Base-by-base conservation (phyloP, 2,888 invertebrate species). In the Eurytoma californica region DNA sequence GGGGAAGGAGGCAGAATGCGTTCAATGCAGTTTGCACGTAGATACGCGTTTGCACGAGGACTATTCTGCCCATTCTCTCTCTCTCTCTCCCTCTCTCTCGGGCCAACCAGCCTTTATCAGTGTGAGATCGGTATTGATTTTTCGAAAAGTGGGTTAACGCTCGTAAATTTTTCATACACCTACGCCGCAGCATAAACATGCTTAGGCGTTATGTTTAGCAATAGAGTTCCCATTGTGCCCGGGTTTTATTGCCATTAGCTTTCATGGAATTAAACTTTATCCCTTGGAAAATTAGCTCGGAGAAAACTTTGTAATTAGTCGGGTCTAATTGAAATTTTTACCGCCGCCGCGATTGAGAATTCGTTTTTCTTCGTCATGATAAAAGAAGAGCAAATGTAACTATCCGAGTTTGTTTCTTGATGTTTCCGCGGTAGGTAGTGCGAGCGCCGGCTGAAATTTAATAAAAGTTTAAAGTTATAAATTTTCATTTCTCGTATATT, bases 241-340 rank as follows among this genome's bases (percentile, higher is more conserved):
- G 9, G 39, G 9, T 9, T 39, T 39, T 39, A 39, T 9, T 39
- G n/a, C 24, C 14, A 16, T 39, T 39, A 28, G 49, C 67, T 75
- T 49, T 24, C 18, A 61, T 18, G 51, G 63, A 49, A 75, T 79
- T 75, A 75, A 70, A 79, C 75, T 74, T 79, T 70, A 75, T 74
- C 77, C 60, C 18, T 60, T 60, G 66, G 74, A 70, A 74, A 65
- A 79, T 79, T 74, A 74, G 69, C 74, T 74, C 72, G 60, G 55
- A 30, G 39, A 5, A 57, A 79, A 79, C 55, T 75, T 72, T 49
- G 28, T 72, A 79, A 74, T 79, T 79, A 67, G 39, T 60, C 49
- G 53, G 39, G 60, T 74, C 70, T 73, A 69, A 79, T 79, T 39
- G 39, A 39, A 39, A 39, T 39, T 39, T 74, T 79, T 72, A 79